Percentiles rank a stretch among this genome's conserved stretches.
Conservation (phyloP, 2,797 vertebrate genomes). For the Eulemur mongoz region DNA sequence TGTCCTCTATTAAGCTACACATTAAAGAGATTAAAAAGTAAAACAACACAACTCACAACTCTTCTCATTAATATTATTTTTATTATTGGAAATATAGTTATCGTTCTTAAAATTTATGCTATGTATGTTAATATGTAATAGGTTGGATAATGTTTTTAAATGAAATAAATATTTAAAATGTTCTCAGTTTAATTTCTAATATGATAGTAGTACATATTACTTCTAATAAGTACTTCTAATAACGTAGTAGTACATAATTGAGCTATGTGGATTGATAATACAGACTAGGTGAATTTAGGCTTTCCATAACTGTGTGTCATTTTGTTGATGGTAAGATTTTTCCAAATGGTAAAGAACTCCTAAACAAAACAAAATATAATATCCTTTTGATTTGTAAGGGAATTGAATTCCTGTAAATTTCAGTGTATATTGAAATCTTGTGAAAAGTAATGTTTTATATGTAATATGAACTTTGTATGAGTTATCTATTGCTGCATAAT, state of each 20-base stretch:
- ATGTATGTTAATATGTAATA: not conserved
- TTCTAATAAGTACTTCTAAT: too few species aligned
- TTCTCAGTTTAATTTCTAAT: not conserved
- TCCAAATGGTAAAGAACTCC: not conserved
- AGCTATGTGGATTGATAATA: not conserved
- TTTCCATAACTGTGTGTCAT: not conserved
- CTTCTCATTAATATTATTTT: not conserved
- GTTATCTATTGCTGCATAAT: not conserved
- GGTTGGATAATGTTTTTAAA: not conserved
- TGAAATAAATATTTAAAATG: not conserved
- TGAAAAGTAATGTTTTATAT: not conserved
- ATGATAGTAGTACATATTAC: not conserved
- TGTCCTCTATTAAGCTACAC: not conserved
- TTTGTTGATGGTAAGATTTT: not conserved
- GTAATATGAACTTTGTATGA: not conserved
- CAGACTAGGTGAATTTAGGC: not conserved
- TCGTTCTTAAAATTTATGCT: not conserved
- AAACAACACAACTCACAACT: not conserved
- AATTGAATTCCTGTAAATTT: not conserved
- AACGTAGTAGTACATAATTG: not conserved
- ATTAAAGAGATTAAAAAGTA: not conserved
- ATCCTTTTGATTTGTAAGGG: not conserved
- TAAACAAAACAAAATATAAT: not conserved
- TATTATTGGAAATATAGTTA: not conserved
- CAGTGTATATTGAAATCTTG: not conserved